A percentile compares a stretch with the other conserved stretches of the same genome.
phyloP scores from a whole-genome alignment of 1,140 invertebrate species.

The Mycetomoellerius zeteki region DNA sequence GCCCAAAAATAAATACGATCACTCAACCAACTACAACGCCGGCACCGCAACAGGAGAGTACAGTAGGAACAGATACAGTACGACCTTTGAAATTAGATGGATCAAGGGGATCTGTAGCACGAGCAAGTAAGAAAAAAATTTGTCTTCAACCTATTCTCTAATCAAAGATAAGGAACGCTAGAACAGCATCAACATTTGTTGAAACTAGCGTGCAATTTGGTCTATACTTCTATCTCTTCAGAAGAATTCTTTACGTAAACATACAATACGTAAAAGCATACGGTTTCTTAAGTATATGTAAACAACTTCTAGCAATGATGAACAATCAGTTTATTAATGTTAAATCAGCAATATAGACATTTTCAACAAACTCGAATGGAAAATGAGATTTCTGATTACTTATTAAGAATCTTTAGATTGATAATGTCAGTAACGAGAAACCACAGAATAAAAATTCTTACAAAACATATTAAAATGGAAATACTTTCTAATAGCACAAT shows the following conservation, averaged over 20 bases:
- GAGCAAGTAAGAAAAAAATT: conserved; percentile 63
- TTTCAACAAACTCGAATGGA: neutral
- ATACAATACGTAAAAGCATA: neutral
- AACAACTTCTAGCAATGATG: neutral
- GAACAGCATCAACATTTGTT: neutral
- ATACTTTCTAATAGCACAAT: too few species aligned
- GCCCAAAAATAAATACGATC: conserved; percentile 66
- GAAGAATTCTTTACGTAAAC: neutral
- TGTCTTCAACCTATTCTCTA: neutral
- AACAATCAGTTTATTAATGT: neutral
- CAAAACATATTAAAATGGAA: too few species aligned
- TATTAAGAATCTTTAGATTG: too few species aligned
- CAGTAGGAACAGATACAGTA: neutral
- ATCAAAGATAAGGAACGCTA: neutral
- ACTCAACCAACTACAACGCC: neutral
- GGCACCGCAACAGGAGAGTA: neutral
- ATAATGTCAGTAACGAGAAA: too few species aligned
- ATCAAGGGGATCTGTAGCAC: conserved; percentile 43
- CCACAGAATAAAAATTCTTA: too few species aligned
- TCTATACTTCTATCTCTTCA: neutral
- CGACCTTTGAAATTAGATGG: neutral
- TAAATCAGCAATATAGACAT: conserved; percentile 1
- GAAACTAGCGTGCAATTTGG: neutral
- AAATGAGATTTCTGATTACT: neutral
- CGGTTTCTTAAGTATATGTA: neutral